These are phyloP conservation scores for Lerema accius DNA, from an alignment of 1,140 invertebrate species.

Conservation along the genomic window DNA sequence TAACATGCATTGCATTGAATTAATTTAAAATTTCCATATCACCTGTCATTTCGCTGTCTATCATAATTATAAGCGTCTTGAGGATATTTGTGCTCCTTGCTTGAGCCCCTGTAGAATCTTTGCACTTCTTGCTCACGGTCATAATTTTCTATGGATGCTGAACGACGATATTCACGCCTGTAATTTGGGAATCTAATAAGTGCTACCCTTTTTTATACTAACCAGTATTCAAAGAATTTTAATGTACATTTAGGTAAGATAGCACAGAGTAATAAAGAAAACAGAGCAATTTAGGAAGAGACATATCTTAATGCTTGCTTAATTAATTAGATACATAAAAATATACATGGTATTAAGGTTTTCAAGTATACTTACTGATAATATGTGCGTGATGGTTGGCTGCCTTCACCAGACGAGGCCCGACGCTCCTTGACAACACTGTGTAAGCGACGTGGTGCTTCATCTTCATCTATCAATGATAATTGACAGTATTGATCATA, in stretches of 20 bases:
- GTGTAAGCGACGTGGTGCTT: constrained; percentile 56
- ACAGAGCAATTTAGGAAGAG: too few species aligned
- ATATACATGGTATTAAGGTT: constrained; percentile 3
- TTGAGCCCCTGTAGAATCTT: constrained; percentile 69
- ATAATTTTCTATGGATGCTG: constrained; percentile 56
- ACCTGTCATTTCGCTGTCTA: constrained; percentile 61
- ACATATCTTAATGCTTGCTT: too few species aligned
- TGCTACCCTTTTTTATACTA: neutral
- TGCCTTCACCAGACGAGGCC: constrained; percentile 60
- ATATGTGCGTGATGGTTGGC: constrained; percentile 64
- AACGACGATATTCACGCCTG: constrained; percentile 65
- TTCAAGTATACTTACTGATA: constrained; percentile 79
- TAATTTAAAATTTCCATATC: too few species aligned
- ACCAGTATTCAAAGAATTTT: too few species aligned
- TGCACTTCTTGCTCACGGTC: constrained; percentile 65
- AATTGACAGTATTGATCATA: too few species aligned
- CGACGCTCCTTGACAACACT: constrained; percentile 72
- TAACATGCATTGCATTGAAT: too few species aligned
- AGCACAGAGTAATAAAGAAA: too few species aligned
- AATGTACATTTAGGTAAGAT: too few species aligned
- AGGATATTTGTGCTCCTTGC: constrained; percentile 58
- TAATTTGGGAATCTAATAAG: constrained; percentile 8
- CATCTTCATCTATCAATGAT: constrained; percentile 11
- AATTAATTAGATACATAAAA: too few species aligned
- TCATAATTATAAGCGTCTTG: constrained; percentile 60